Conservation (phyloP, 2,797 vertebrate genomes). For the Anguilla megastoma region DNA sequence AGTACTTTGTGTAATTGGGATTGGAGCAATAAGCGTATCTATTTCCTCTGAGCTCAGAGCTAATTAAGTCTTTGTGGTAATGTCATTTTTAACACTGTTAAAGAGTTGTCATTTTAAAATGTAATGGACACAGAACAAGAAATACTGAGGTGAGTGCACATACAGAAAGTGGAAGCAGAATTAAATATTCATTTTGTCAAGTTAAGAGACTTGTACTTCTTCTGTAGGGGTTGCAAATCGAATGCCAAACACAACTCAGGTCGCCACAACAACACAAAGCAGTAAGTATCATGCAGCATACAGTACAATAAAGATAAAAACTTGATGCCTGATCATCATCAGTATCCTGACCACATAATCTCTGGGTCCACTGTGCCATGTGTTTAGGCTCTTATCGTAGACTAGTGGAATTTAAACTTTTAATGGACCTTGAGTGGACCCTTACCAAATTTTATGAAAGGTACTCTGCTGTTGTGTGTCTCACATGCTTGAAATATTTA, state of each 20-base stretch:
- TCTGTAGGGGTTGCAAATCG: not conserved
- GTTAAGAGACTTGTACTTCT: not conserved
- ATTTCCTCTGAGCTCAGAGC: not conserved
- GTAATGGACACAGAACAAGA: not conserved
- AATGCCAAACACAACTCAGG: not conserved
- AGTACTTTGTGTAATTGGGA: not conserved
- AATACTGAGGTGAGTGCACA: not conserved
- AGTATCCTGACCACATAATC: not conserved
- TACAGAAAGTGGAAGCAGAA: not conserved
- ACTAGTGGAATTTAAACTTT: not conserved
- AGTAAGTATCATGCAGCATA: not conserved
- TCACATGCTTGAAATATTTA: not conserved
- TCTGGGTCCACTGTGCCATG: not conserved
- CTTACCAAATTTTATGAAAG: too few species aligned
- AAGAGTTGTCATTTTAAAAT: not conserved
- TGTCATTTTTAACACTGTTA: not conserved
- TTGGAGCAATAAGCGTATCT: not conserved
- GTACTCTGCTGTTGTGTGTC: not conserved
- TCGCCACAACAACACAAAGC: not conserved
- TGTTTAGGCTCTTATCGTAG: not conserved
- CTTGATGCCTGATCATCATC: not conserved
- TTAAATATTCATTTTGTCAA: not conserved
- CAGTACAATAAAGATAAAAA: not conserved
- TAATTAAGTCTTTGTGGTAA: not conserved
- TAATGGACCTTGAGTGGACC: not conserved